Percentiles rank a stretch among this genome's conserved stretches.
Evolutionary conservation across 2,113 vertebrate species (phyloP).

Genomic region (Shinisaurus crocodilurus): DNA sequence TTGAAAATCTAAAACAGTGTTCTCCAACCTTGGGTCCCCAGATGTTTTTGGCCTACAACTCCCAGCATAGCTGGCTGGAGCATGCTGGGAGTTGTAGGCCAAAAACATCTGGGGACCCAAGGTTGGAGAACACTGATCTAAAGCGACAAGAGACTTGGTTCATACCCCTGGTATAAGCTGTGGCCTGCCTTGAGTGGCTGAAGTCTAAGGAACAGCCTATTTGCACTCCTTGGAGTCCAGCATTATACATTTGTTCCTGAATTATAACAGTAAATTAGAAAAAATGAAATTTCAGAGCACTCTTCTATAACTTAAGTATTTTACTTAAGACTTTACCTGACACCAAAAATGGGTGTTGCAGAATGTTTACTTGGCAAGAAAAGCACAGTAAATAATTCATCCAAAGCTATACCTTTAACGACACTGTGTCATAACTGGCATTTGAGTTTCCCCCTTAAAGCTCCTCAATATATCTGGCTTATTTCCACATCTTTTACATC

Average conservation of each 20-base stretch:
- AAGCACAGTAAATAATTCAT: neutral
- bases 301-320: neutral
- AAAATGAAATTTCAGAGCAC: neutral
- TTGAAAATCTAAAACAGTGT: no score
- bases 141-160: neutral
- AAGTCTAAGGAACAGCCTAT: neutral
- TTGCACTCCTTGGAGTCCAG: neutral
- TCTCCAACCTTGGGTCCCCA: no score
- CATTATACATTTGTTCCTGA: neutral
- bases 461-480: conserved; percentile 38
- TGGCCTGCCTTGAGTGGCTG: neutral
- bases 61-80: no score
- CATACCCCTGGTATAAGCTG: neutral
- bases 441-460: conserved; percentile 8
- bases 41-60: no score
- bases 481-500: conserved; percentile 33
- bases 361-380: neutral
- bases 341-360: neutral
- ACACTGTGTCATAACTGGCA: neutral
- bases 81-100: no score
- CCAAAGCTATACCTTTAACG: neutral
- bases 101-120: no score
- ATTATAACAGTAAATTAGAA: neutral
- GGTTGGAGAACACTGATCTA: no score
- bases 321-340: neutral